Conservation (phyloP, 2,888 invertebrate species). For the Argyresthia albistria region DNA sequence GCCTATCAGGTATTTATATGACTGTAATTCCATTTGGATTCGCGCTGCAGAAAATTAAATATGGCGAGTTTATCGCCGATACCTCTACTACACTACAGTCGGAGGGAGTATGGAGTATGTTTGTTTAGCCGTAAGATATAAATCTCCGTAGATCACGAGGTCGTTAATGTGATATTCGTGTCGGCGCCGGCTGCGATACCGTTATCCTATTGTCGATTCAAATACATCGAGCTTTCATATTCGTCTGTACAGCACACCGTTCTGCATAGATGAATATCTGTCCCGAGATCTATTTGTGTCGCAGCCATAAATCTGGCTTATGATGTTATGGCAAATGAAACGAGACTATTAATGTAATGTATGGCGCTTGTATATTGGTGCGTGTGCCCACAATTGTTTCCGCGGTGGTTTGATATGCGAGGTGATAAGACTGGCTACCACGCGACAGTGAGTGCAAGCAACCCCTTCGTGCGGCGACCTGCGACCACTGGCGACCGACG, state of each 20-base stretch:
- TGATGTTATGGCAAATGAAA: neutral
- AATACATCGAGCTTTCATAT: constrained; percentile 57
- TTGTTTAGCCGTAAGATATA: constrained; percentile 52
- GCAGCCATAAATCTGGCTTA: neutral
- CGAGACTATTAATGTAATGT: constrained; percentile 1
- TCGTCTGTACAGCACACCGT: constrained; percentile 42
- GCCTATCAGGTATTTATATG: neutral
- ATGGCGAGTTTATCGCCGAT: neutral
- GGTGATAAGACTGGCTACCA: constrained; percentile 53
- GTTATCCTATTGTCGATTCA: constrained; percentile 66
- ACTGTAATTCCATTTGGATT: constrained; percentile 6
- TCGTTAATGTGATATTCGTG: constrained; percentile 69
- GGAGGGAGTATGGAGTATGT: constrained; percentile 12
- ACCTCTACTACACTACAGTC: neutral
- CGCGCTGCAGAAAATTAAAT: constrained; percentile 1
- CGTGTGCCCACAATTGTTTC: constrained; percentile 31
- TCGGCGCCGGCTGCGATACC: constrained; percentile 57
- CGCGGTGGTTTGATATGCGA: constrained; percentile 59
- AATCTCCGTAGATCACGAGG: constrained; percentile 66
- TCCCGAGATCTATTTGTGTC: neutral
- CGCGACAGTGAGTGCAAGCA: constrained; percentile 60
- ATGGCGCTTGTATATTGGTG: neutral
- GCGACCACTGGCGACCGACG: too few species aligned
- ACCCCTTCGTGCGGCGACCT: constrained; percentile 44
- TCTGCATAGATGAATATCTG: neutral